phyloP scores from a whole-genome alignment of 2,797 vertebrate species.

The Crax fasciolata region DNA sequence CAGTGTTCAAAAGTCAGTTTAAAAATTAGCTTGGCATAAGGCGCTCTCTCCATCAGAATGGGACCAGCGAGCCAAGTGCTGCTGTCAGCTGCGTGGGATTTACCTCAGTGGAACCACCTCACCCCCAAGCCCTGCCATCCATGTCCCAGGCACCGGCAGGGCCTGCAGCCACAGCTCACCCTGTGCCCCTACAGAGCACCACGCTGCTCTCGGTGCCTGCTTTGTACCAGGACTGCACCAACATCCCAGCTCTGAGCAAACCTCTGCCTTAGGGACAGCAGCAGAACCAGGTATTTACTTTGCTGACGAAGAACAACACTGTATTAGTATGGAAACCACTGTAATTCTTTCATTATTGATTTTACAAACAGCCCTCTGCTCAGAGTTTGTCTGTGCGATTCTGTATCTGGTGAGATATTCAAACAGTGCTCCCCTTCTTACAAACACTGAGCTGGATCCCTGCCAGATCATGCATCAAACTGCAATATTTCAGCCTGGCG shows the following conservation, averaged over 20 bases:
- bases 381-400: not conserved
- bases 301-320: not conserved
- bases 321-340: not conserved
- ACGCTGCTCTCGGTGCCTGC: not conserved
- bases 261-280: not conserved
- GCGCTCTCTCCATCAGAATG: not conserved
- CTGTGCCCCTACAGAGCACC: not conserved
- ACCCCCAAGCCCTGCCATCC: not conserved
- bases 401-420: not conserved
- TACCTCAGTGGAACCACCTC: not conserved
- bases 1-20: not conserved
- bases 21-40: not conserved
- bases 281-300: not conserved
- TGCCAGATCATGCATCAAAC: not conserved
- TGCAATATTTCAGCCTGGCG: not conserved
- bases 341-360: not conserved
- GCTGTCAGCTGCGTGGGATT: not conserved
- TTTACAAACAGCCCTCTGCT: not conserved
- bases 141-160: not conserved
- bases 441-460: not conserved
- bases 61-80: not conserved
- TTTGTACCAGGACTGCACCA: not conserved
- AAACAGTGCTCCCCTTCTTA: not conserved
- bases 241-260: not conserved
- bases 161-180: accelerated